phyloP scores from a whole-genome alignment of 2,797 vertebrate genomes.

The Anguilla anguilla region DNA sequence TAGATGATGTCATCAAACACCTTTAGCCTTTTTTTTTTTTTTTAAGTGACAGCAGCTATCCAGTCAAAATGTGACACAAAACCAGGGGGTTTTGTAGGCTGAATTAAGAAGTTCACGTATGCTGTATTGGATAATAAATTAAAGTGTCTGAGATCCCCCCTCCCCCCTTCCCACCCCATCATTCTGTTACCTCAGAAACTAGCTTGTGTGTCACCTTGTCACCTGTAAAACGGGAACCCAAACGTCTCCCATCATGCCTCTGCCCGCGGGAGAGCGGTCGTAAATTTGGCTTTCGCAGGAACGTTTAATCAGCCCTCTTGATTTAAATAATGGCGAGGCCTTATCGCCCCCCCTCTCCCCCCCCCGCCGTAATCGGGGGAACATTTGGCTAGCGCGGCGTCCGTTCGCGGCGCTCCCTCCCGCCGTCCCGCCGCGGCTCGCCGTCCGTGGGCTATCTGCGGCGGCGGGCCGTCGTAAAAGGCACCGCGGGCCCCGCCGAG shows the following conservation, averaged over 20 bases:
- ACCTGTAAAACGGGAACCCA: neutral
- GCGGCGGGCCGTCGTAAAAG: slow-evolving; percentile 36
- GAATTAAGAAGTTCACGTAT: neutral
- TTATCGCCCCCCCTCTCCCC: slow-evolving; percentile 39
- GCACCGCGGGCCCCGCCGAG: neutral
- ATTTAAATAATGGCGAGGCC: slow-evolving; percentile 49
- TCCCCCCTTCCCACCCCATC: no score
- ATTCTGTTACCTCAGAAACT: neutral
- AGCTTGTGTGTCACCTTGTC: neutral
- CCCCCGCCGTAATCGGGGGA: slow-evolving; percentile 44
- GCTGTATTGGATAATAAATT: neutral
- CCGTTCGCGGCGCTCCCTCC: slow-evolving; percentile 17
- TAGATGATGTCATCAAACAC: neutral
- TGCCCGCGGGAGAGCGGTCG: neutral
- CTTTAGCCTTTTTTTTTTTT: no score
- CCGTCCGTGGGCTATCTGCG: neutral
- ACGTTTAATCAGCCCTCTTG: slow-evolving; percentile 28
- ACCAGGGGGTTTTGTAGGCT: neutral
- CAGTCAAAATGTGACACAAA: neutral
- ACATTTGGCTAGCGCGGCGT: slow-evolving; percentile 9
- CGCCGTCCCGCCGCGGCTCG: neutral
- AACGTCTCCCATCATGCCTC: neutral
- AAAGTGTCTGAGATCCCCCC: no score
- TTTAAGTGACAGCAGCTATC: neutral
- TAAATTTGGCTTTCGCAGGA: neutral